A percentile compares a stretch with the other conserved stretches of the same genome.
Conservation (phyloP, 1,140 invertebrate species). For the Cydia fagiglandana region DNA sequence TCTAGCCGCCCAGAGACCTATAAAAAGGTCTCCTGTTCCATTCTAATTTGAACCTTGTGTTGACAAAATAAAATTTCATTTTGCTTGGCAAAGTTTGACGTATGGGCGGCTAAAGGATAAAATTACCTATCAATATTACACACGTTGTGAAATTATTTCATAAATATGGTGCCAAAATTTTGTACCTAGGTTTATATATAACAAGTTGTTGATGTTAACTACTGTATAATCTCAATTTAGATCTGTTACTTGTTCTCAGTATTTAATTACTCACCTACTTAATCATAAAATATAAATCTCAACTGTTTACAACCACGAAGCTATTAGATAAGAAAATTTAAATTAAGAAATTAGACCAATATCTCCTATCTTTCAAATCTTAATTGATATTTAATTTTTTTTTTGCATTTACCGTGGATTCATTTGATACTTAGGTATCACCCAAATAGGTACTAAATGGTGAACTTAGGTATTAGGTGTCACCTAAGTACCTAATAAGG, state of each 20-base stretch:
- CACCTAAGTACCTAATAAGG: no score
- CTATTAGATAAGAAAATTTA: not conserved
- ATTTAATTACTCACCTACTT: constrained; percentile 24
- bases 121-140: not conserved
- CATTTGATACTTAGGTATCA: not conserved
- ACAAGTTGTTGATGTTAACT: constrained; percentile 27
- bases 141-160: constrained; percentile 1
- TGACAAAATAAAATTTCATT: no score
- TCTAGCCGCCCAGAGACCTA: no score
- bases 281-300: not conserved
- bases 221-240: constrained; percentile 17
- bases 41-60: no score
- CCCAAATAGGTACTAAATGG: not conserved
- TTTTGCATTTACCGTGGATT: constrained; percentile 5
- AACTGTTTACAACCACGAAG: not conserved
- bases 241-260: constrained; percentile 13
- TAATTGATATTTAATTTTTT: not conserved
- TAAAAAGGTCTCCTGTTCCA: no score
- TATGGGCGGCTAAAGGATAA: no score
- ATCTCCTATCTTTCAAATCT: no score
- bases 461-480: no score
- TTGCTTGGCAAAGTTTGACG: no score
- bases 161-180: constrained; percentile 3
- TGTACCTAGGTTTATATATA: constrained; percentile 11
- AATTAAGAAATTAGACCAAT: not conserved